These are phyloP conservation scores for Solen grandis DNA, from an alignment of 1,140 invertebrate genomes.

Conservation along the genomic window DNA sequence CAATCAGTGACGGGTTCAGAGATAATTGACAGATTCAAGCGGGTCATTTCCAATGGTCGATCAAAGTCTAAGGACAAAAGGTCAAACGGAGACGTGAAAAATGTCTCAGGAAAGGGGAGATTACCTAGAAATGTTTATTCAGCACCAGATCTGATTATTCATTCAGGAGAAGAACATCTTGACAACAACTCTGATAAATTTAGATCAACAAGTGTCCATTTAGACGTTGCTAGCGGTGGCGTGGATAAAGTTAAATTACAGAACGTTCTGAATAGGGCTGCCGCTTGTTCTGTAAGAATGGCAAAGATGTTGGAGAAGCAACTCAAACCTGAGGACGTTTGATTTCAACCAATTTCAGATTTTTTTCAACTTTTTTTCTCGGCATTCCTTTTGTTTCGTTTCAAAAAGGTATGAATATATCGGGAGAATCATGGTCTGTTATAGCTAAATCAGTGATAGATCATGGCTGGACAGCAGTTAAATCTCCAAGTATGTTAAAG, in stretches of 20 bases:
- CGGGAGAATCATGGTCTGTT: too few relatives aligned
- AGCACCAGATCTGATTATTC: not conserved
- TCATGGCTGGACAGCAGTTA: too few relatives aligned
- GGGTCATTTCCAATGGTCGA: conserved; percentile 23
- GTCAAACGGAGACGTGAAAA: not conserved
- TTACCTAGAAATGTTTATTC: not conserved
- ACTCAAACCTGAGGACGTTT: too few relatives aligned
- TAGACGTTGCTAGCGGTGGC: not conserved
- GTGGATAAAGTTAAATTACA: not conserved
- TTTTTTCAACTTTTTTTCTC: too few relatives aligned
- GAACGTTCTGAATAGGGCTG: conserved; percentile 2
- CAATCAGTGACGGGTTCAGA: conserved; percentile 41
- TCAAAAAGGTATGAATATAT: too few relatives aligned
- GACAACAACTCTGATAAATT: not conserved
- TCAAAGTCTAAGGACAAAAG: not conserved
- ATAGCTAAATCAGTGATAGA: too few relatives aligned
- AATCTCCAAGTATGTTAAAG: too few relatives aligned
- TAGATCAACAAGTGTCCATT: not conserved
- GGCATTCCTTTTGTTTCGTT: too few relatives aligned
- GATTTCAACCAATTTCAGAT: too few relatives aligned
- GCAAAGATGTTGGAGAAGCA: not conserved
- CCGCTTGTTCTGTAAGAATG: not conserved
- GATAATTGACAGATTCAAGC: conserved; percentile 36
- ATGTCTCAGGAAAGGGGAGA: not conserved
- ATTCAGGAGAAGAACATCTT: not conserved